These are phyloP conservation scores for Troides oblongomaculatus DNA, from an alignment of 2,888 invertebrate genomes.

Conservation along the genomic window DNA sequence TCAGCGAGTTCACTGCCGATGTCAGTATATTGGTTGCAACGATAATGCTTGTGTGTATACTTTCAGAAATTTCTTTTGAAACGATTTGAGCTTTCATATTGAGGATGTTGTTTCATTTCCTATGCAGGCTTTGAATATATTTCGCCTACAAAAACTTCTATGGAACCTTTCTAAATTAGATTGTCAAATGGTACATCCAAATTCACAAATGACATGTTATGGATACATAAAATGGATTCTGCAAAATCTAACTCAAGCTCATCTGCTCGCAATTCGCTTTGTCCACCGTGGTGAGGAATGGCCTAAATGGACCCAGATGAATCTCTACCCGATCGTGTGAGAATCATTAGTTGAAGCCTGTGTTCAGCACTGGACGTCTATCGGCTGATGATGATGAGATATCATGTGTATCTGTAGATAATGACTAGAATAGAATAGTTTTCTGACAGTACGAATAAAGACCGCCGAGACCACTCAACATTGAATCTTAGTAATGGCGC, in stretches of 20 bases:
- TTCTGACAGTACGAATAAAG: not conserved
- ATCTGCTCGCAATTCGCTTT: too few species aligned
- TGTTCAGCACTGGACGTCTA: too few species aligned
- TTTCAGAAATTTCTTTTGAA: slow-evolving; percentile 20
- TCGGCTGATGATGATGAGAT: too few species aligned
- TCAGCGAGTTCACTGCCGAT: slow-evolving; percentile 12
- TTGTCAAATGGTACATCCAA: too few species aligned
- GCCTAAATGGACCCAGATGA: too few species aligned
- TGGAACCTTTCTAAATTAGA: too few species aligned
- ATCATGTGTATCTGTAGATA: not conserved
- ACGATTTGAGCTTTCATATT: slow-evolving; percentile 8
- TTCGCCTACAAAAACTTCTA: not conserved
- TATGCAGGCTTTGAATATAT: not conserved
- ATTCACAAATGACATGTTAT: too few species aligned
- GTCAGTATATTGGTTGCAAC: slow-evolving; percentile 13
- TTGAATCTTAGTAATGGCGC: not conserved
- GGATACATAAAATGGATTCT: too few species aligned
- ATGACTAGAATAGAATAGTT: not conserved
- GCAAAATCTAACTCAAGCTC: too few species aligned
- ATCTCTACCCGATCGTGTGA: too few species aligned
- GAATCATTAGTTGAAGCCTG: too few species aligned
- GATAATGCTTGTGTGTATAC: slow-evolving; percentile 18
- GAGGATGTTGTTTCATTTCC: not conserved
- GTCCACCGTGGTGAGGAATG: too few species aligned
- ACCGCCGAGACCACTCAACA: not conserved